These are phyloP conservation scores for Acipenser oxyrinchus DNA, from an alignment of 2,797 vertebrate species.

Conservation along the genomic window DNA sequence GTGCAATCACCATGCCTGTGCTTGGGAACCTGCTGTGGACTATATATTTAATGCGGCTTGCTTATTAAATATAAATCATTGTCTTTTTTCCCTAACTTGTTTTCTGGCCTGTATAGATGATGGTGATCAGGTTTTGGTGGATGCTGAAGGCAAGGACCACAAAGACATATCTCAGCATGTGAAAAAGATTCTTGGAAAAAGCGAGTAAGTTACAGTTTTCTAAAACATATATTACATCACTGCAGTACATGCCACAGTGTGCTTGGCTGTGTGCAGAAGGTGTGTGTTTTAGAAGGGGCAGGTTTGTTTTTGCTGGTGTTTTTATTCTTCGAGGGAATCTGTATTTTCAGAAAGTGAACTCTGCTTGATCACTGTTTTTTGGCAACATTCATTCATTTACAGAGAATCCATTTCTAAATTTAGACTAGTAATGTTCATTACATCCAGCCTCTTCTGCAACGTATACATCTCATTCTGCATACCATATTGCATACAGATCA, in stretches of 20 bases:
- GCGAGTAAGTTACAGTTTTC: slow-evolving; percentile 62
- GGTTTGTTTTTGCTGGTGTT: background rate
- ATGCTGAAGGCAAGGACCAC: slow-evolving; percentile 80
- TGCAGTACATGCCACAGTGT: background rate
- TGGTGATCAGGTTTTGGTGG: slow-evolving; percentile 86
- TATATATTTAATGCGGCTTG: background rate
- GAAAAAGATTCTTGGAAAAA: slow-evolving; percentile 82
- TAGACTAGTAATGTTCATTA: no score
- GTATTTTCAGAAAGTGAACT: no score
- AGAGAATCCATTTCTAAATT: no score
- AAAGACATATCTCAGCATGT: slow-evolving; percentile 75
- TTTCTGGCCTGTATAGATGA: slow-evolving; percentile 55
- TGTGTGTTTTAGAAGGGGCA: background rate
- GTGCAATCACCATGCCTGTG: background rate
- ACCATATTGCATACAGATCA: no score
- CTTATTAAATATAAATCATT: background rate
- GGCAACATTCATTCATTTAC: no score
- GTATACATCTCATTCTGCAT: no score
- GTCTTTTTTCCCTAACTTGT: background rate
- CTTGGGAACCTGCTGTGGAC: background rate
- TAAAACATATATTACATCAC: background rate
- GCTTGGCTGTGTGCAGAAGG: background rate
- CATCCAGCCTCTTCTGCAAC: no score
- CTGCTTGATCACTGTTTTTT: no score
- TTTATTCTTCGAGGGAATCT: background rate